Percentiles rank a stretch among this genome's conserved stretches.
phyloP scores from a whole-genome alignment of 2,113 vertebrate genomes.

The Garra rufa region DNA sequence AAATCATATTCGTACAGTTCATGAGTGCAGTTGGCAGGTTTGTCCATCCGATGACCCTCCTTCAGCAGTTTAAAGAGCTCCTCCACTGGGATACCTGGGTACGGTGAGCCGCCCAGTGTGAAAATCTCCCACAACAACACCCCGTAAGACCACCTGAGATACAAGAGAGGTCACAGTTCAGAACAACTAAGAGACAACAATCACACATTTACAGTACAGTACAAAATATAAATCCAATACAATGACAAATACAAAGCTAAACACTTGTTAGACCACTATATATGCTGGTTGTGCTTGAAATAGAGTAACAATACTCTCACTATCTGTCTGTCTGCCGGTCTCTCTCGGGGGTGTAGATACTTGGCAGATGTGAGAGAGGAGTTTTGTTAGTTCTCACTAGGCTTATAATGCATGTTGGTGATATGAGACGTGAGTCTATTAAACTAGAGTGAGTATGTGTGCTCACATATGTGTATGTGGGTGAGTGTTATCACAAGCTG shows the following conservation, averaged over 20 bases:
- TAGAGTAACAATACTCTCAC: conserved; percentile 21
- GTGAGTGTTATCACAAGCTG: conserved; percentile 67
- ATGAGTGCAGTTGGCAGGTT: conserved; percentile 95
- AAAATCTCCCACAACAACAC: conserved; percentile 99
- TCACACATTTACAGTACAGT: background rate
- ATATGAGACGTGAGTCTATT: conserved; percentile 80
- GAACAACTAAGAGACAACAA: background rate
- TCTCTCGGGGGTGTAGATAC: conserved; percentile 41
- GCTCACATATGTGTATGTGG: conserved; percentile 46
- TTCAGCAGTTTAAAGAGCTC: conserved; percentile 98
- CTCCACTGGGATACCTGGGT: conserved; percentile 95
- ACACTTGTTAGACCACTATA: background rate
- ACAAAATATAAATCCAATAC: background rate
- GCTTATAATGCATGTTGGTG: conserved; percentile 58
- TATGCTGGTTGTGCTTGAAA: background rate
- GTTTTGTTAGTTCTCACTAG: conserved; percentile 62
- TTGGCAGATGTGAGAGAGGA: conserved; percentile 69
- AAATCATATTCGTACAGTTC: conserved; percentile 85
- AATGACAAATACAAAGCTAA: background rate
- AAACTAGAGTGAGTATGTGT: conserved; percentile 59
- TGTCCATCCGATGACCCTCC: conserved; percentile 99
- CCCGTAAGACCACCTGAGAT: conserved; percentile 94
- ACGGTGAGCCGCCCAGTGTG: conserved; percentile 94
- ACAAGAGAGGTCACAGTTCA: conserved; percentile 48
- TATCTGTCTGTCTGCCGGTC: conserved; percentile 11